Evolutionary conservation across 2,797 vertebrate genomes (phyloP).

Genomic region (Spinus pinus): DNA sequence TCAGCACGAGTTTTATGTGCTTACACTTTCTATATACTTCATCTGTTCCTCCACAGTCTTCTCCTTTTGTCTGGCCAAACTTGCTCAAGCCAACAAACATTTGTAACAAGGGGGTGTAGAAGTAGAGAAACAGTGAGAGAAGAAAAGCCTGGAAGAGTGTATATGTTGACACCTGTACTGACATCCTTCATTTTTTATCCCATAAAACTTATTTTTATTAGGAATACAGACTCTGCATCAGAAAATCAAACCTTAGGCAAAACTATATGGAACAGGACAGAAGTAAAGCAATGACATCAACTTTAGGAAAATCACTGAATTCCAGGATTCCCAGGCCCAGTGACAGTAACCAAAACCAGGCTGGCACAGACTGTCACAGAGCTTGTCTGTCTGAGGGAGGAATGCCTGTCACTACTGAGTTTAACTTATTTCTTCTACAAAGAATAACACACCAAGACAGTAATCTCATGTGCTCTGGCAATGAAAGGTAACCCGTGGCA

Average conservation of each 20-base stretch:
- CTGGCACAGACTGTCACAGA: fast-evolving
- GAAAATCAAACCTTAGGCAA: background rate
- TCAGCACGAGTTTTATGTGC: fast-evolving
- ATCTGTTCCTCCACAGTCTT: background rate
- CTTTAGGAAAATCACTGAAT: background rate
- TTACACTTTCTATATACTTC: background rate
- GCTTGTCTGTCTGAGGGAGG: background rate
- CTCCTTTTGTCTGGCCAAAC: background rate
- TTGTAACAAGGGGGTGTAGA: background rate
- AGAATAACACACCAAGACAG: background rate
- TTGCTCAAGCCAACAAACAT: background rate
- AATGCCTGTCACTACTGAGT: background rate
- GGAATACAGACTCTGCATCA: background rate
- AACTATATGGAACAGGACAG: background rate
- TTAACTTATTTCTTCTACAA: background rate
- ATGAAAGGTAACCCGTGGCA: background rate
- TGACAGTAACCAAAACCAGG: background rate
- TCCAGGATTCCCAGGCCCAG: background rate
- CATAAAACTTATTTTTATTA: background rate
- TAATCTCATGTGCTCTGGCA: background rate
- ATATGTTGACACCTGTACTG: fast-evolving
- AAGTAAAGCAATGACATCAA: background rate
- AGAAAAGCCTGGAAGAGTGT: background rate
- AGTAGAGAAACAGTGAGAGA: background rate
- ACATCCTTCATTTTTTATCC: background rate